Percentiles rank a stretch among this genome's conserved stretches.
These are phyloP conservation scores for Plemyria rubiginata DNA, from an alignment of 2,888 invertebrate genomes.

Conservation along the genomic window DNA sequence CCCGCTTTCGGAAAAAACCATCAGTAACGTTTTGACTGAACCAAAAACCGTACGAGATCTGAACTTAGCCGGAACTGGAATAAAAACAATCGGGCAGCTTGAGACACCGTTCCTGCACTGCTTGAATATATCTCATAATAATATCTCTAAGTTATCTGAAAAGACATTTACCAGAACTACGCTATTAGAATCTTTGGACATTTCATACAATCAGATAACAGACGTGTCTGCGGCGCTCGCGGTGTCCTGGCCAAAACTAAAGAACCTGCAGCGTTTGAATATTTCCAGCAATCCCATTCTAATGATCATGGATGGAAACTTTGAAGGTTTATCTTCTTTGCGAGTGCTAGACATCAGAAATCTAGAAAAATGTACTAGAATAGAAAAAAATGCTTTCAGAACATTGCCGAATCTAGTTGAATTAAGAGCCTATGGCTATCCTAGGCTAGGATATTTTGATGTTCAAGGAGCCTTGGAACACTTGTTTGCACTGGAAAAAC, in stretches of 20 bases:
- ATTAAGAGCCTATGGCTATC: conserved; percentile 90
- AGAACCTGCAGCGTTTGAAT: conserved; percentile 89
- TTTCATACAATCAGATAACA: conserved; percentile 89
- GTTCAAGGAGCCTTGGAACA: conserved; percentile 93
- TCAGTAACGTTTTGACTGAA: conserved; percentile 91
- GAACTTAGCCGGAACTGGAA: conserved; percentile 92
- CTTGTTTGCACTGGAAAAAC: conserved; percentile 88
- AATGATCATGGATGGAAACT: conserved; percentile 90
- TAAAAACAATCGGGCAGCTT: conserved; percentile 87
- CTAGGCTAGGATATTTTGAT: conserved; percentile 93
- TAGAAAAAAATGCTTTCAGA: conserved; percentile 93
- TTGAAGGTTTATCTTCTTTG: conserved; percentile 88
- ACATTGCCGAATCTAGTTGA: conserved; percentile 88
- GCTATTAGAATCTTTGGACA: conserved; percentile 90
- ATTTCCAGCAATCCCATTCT: conserved; percentile 93
- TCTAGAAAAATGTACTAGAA: conserved; percentile 88
- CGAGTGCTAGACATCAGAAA: conserved; percentile 87
- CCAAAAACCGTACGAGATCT: conserved; percentile 94
- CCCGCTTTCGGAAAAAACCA: conserved; percentile 90
- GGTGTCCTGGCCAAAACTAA: conserved; percentile 88
- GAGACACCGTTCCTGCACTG: conserved; percentile 94
- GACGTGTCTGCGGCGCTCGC: conserved; percentile 86
- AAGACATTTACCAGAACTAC: conserved; percentile 91
- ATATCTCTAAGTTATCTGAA: conserved; percentile 87
- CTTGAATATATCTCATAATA: conserved; percentile 92